phyloP scores from a whole-genome alignment of 2,888 invertebrate species.

The Mantis religiosa region DNA sequence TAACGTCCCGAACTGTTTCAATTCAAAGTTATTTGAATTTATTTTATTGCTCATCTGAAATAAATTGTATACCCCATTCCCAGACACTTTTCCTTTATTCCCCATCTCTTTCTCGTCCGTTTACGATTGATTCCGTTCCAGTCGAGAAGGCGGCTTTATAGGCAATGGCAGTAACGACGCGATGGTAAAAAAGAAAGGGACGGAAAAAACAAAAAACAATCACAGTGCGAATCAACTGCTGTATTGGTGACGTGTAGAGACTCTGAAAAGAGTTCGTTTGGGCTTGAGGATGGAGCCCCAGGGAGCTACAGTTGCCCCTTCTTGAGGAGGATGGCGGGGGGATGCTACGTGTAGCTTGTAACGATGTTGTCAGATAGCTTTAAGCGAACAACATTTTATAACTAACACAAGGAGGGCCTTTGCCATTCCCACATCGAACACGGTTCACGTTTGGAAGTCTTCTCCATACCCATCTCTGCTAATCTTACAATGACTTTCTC shows the following conservation, averaged over 20 bases:
- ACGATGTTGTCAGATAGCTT: not conserved
- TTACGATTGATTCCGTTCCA: constrained; percentile 25
- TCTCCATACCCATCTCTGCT: too few relatives aligned
- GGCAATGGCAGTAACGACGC: constrained; percentile 13
- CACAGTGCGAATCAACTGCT: constrained; percentile 20
- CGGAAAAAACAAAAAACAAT: constrained; percentile 23
- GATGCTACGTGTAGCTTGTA: not conserved
- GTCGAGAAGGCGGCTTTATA: constrained; percentile 21
- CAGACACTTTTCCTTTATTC: not conserved
- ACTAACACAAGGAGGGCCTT: not conserved
- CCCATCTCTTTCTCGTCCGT: not conserved
- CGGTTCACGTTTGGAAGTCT: not conserved
- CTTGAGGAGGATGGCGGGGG: not conserved
- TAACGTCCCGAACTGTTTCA: not conserved
- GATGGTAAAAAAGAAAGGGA: not conserved
- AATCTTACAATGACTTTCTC: too few relatives aligned
- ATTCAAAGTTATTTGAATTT: not conserved
- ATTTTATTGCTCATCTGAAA: constrained; percentile 25
- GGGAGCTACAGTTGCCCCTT: constrained; percentile 9
- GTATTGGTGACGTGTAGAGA: constrained; percentile 27
- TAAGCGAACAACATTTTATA: constrained; percentile 5
- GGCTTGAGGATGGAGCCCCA: constrained; percentile 20
- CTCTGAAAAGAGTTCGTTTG: constrained; percentile 18
- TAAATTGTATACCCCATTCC: constrained; percentile 20
- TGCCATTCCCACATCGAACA: not conserved